These are phyloP conservation scores for Laterallus jamaicensis DNA, from an alignment of 2,113 vertebrate species.

Conservation along the genomic window DNA sequence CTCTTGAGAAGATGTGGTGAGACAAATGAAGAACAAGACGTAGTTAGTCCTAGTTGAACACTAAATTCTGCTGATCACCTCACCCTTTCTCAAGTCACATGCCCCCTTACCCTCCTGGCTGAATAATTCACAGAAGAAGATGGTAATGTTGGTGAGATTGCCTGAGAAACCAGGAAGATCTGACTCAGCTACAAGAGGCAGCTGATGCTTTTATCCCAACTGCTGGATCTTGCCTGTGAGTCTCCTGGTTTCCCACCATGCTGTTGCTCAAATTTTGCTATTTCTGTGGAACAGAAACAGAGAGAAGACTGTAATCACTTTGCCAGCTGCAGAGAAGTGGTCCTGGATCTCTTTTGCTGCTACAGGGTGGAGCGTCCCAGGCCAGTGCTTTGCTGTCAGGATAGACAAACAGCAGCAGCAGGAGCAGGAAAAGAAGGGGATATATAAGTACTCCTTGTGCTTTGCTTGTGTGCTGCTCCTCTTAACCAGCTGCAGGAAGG, in stretches of 20 bases:
- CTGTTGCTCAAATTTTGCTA: background rate
- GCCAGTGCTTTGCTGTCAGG: background rate
- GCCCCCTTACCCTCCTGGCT: background rate
- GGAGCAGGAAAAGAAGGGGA: background rate
- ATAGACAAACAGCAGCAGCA: background rate
- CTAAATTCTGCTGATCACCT: background rate
- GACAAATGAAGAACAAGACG: background rate
- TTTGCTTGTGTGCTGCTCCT: background rate
- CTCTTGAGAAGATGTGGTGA: background rate
- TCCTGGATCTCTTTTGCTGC: background rate
- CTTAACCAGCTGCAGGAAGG: background rate
- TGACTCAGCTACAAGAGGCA: background rate
- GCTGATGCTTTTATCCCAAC: background rate
- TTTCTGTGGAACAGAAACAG: background rate
- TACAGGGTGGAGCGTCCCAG: background rate
- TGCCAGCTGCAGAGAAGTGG: background rate
- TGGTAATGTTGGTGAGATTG: background rate
- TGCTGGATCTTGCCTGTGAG: background rate
- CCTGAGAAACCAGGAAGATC: background rate
- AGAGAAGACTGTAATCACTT: background rate
- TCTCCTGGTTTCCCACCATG: background rate
- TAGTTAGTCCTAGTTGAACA: background rate
- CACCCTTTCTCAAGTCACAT: background rate
- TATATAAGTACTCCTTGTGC: fast-evolving
- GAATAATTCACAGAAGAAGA: background rate